phyloP scores from a whole-genome alignment of 2,888 invertebrate genomes.

The Cheilosia vernalis region DNA sequence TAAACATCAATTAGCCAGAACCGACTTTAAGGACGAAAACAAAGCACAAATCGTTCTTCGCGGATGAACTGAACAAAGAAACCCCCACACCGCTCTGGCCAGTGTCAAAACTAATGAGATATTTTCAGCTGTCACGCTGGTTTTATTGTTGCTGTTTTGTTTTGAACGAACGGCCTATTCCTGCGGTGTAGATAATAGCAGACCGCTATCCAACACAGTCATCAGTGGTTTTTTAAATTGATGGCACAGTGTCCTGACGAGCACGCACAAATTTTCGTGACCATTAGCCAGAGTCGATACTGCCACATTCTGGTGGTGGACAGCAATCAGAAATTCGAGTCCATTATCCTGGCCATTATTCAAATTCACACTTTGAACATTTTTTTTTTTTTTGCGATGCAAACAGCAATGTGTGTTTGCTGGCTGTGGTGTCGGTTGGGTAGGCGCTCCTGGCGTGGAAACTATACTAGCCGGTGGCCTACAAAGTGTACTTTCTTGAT shows the following conservation, averaged over 20 bases:
- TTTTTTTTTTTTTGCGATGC: conserved; percentile 34
- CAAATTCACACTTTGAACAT: conserved; percentile 56
- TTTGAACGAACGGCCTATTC: conserved; percentile 12
- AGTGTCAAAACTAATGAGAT: conserved; percentile 61
- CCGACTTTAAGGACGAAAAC: conserved; percentile 28
- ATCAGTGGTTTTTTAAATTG: conserved; percentile 53
- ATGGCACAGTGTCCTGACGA: conserved; percentile 35
- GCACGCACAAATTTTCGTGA: conserved; percentile 24
- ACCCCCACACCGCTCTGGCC: conserved; percentile 28
- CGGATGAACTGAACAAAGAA: conserved; percentile 15
- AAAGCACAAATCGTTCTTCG: conserved; percentile 32
- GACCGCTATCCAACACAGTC: conserved; percentile 42
- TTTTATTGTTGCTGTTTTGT: conserved; percentile 31
- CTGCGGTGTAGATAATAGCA: conserved; percentile 4
- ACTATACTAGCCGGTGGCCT: conserved; percentile 46
- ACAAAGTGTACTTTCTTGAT: conserved; percentile 40
- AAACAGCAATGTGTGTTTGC: conserved; percentile 41
- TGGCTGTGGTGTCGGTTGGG: conserved; percentile 13
- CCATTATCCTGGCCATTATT: conserved; percentile 65
- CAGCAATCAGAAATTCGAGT: conserved; percentile 59
- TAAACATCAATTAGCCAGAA: conserved; percentile 7
- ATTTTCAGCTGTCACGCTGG: conserved; percentile 57
- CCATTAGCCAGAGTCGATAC: conserved; percentile 7
- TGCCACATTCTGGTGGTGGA: conserved; percentile 23
- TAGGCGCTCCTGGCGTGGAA: background rate